These are phyloP conservation scores for Coturnix japonica DNA, from an alignment of 2,113 vertebrate genomes.

Conservation along the genomic window DNA sequence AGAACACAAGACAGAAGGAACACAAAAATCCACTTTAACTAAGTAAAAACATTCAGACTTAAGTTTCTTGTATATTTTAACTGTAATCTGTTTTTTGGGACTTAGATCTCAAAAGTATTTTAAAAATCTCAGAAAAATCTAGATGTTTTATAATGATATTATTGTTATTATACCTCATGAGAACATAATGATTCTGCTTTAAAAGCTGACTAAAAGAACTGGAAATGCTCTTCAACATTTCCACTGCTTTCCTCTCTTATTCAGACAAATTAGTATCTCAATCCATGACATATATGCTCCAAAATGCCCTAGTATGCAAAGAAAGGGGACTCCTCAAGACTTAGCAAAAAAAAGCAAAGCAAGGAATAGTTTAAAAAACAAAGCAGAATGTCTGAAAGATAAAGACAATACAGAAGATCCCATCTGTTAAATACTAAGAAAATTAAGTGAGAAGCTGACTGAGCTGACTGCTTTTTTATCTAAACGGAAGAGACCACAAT, in stretches of 20 bases:
- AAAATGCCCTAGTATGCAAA: background rate
- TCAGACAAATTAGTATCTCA: background rate
- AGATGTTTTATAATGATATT: background rate
- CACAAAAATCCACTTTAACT: slow-evolving; percentile 87
- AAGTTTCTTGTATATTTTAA: slow-evolving; percentile 62
- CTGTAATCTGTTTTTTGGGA: slow-evolving; percentile 27
- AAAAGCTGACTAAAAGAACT: slow-evolving; percentile 23
- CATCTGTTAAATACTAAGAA: background rate
- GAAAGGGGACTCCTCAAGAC: background rate
- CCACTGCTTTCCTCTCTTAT: background rate
- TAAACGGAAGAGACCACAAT: background rate
- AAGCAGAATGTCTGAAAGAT: slow-evolving; percentile 5
- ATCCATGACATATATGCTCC: background rate
- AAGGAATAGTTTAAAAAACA: background rate
- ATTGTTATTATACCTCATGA: slow-evolving; percentile 4
- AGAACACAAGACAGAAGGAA: slow-evolving; percentile 83
- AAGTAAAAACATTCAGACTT: slow-evolving; percentile 72
- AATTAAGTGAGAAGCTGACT: background rate
- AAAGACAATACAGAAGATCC: background rate
- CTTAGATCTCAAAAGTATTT: slow-evolving; percentile 21
- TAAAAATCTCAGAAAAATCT: background rate
- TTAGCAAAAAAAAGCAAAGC: slow-evolving; percentile 8
- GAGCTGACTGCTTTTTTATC: background rate
- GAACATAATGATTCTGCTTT: slow-evolving; percentile 10
- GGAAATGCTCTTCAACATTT: slow-evolving; percentile 18